Evolutionary conservation across 2,888 invertebrate species (phyloP), one percentile per base, ranked within the genome.

Genomic region (Blastobasis lacticolella): DNA sequence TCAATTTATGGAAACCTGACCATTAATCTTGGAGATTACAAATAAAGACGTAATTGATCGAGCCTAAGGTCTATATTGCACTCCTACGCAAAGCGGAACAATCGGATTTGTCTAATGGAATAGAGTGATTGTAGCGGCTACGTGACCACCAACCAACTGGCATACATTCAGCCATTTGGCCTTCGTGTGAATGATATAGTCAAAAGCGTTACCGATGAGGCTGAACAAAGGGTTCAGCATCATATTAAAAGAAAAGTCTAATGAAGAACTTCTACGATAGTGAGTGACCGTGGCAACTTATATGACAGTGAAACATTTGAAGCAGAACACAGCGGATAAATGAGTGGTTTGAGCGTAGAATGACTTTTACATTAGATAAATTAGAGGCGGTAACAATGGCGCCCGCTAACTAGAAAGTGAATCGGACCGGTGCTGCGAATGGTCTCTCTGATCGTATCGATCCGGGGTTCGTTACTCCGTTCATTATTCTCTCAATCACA

Each of bases 401-500:
- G 67, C 64, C 68, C 70, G 70, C 74, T 75, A 78, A 78, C 78
- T 82, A 82, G 80, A 84, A 85, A 85, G 82, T 84, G 78, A 81
- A 75, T 73, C 75, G 75, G 67, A 69, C 69, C 70, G 71, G 67
- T 71, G 72, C 71, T 67, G 71, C 72, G 76, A 79, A 77, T 78
- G 74, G 75, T 73, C 75, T 78, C 76, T 76, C 71, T 67, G 81
- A 84, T 85, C 67, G 73, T 81, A 85, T 85, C 80, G 73, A 75
- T 69, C 66, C 71, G 54, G 65, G 71, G 75, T 78, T 83, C 77
- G 74, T 78, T 82, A 78, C 73, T 70, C 67, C 69, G 67, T 75
- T 77, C 75, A 78, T 78, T 83, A 81, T 78, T 76, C 70, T 77
- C 71, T 75, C 73, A 75, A 77, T 77, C 74, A 78, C 76, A 81